A percentile compares a stretch with the other conserved stretches of the same genome.
phyloP scores from a whole-genome alignment of 2,797 vertebrate genomes.

The Merluccius polli region DNA sequence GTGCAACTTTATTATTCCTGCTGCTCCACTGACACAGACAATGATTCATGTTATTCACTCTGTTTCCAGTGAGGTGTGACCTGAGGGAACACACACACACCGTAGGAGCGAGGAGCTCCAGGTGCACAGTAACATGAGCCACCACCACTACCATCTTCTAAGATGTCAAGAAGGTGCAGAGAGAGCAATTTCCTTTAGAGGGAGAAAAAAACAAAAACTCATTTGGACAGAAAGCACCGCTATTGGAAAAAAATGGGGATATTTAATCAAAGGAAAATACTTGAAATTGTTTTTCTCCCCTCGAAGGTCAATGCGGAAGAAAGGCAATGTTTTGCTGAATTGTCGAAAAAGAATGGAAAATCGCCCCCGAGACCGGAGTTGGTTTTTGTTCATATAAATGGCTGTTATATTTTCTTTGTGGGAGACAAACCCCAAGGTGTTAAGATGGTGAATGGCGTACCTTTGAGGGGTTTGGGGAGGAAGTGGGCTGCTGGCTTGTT shows the following conservation, averaged over 20 bases:
- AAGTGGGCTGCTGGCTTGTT: constrained; percentile 99
- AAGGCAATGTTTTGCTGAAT: constrained; percentile 6
- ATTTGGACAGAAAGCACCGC: background rate
- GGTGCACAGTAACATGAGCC: background rate
- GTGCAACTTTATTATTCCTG: background rate
- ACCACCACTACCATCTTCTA: background rate
- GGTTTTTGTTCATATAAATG: background rate
- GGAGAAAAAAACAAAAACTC: background rate
- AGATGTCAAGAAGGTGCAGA: background rate
- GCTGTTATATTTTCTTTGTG: background rate
- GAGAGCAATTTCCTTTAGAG: constrained; percentile 15
- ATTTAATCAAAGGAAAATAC: constrained; percentile 23
- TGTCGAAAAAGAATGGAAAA: background rate
- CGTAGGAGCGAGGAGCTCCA: constrained; percentile 6
- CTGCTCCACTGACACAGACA: constrained; percentile 18
- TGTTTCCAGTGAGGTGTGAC: constrained; percentile 37
- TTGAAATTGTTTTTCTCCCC: background rate
- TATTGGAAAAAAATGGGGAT: background rate
- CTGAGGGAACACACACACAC: constrained; percentile 21
- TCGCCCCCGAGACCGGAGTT: background rate
- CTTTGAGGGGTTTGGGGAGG: constrained; percentile 98
- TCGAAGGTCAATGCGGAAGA: background rate
- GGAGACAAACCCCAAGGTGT: background rate
- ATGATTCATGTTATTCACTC: constrained; percentile 23
- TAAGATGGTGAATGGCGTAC: constrained; percentile 62